Conservation (phyloP, 2,797 vertebrate species). For the Anniella stebbinsi region DNA sequence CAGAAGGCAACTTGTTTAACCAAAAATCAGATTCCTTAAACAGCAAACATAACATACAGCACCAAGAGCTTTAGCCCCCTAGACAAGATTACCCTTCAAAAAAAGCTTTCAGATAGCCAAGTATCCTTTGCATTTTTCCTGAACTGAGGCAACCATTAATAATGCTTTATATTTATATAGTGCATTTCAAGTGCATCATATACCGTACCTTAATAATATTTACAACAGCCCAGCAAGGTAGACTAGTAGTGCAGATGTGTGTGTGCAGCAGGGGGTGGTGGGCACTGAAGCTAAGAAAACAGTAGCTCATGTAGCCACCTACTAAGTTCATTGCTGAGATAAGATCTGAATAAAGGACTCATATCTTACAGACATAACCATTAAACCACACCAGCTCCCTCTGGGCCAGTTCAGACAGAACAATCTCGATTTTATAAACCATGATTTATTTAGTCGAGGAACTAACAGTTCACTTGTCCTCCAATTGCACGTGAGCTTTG, state of each 20-base stretch:
- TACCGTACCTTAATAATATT: background rate
- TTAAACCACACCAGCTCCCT: background rate
- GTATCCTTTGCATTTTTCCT: background rate
- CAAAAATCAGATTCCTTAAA: background rate
- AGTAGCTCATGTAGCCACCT: background rate
- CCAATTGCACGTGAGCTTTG: background rate
- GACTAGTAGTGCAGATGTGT: background rate
- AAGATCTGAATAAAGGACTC: background rate
- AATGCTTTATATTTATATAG: background rate
- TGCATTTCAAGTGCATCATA: background rate
- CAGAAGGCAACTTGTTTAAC: constrained; percentile 10
- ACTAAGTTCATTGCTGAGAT: background rate
- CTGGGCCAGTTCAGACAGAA: background rate
- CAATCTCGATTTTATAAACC: background rate
- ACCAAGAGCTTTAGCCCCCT: background rate
- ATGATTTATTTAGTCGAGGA: background rate
- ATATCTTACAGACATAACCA: background rate
- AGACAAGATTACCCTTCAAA: background rate
- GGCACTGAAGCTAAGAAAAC: background rate
- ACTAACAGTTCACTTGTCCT: background rate
- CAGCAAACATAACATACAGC: background rate
- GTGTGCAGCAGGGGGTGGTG: no score
- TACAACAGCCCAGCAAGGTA: background rate
- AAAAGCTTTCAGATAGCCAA: background rate
- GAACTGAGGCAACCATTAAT: background rate